Conservation (phyloP, 1,140 invertebrate species). For the Orussus abietinus region DNA sequence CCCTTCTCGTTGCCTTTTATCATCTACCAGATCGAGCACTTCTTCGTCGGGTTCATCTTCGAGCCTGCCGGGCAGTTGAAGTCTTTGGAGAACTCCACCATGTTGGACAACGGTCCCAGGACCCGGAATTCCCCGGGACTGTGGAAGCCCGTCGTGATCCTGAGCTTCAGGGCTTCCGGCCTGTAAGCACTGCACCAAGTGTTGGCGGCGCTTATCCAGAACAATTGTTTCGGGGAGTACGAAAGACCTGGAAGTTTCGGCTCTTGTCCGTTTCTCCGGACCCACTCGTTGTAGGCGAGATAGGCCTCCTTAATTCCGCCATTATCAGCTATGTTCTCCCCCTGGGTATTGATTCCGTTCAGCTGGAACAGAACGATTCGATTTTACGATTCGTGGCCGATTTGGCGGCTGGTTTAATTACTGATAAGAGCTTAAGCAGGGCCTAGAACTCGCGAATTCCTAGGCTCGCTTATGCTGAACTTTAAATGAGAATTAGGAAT, state of each 20-base stretch:
- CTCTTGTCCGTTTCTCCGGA: conserved; percentile 61
- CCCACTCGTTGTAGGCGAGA: conserved; percentile 73
- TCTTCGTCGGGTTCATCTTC: conserved; percentile 83
- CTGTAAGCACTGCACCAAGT: conserved; percentile 66
- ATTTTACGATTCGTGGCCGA: background rate
- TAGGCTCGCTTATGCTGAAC: background rate
- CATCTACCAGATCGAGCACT: conserved; percentile 80
- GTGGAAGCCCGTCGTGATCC: conserved; percentile 73
- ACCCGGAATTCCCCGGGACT: conserved; percentile 81
- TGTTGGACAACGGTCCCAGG: conserved; percentile 84
- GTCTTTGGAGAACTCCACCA: conserved; percentile 79
- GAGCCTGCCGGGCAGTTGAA: conserved; percentile 80
- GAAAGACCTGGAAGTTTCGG: conserved; percentile 59
- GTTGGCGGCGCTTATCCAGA: conserved; percentile 71
- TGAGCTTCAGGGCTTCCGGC: conserved; percentile 68
- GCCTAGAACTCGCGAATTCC: too few relatives aligned
- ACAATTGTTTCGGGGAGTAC: conserved; percentile 66
- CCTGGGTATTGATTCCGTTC: conserved; percentile 84
- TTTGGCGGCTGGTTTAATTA: background rate
- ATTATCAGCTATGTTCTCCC: conserved; percentile 91
- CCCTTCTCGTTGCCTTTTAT: too few relatives aligned
- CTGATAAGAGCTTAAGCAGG: background rate
- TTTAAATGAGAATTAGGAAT: conserved; percentile 14
- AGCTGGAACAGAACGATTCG: conserved; percentile 55
- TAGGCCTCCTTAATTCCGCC: conserved; percentile 86